Evolutionary conservation across 1,140 invertebrate genomes (phyloP), one percentile per base, ranked within the genome.

Genomic region (Psix sp.): DNA sequence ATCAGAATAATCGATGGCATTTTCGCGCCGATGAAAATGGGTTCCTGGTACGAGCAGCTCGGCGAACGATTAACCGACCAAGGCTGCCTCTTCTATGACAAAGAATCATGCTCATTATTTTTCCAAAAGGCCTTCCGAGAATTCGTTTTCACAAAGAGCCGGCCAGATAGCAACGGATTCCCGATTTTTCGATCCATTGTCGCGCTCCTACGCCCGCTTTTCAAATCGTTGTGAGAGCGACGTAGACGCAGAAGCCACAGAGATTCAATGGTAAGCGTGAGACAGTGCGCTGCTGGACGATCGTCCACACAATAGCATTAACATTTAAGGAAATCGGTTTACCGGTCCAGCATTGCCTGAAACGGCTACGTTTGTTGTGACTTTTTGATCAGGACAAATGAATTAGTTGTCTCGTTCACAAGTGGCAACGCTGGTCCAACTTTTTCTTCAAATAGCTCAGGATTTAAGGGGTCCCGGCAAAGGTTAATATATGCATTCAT

Each of bases 261-360:
- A 66, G 57, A 46, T 40, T 72, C 57, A 63, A 54, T 57, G 24
- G 42, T 21, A 48, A 71, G 72, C 71, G 66, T 70, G 57, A 67
- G 74, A 78, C 72, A 77, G 75, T 82, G 80, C 21, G 62, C 76
- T 56, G 65, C 48, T 45, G 49, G 67, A 62, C 43, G 67, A 38
- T 51, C 24, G 43, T 54, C 39, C 26, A 38, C 42, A 82, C 82
- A 85, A 85, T 83, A 38, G 82, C 72, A 85, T 86, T 86, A 85
- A 76, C 77, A 73, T 75, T 76, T 80, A 54, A 68, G 63, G 56
- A 86, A 86, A 86, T 85, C 84, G 78, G 79, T 84, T 85, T 83
- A 83, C 57, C 76, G 31, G 52, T 33, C 36, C 49, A 3, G 17
- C 16, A 36, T 31, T 40, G 38, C 9, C 2, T 7, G n/a, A 36